Percentiles rank a stretch among this genome's conserved stretches.
Conservation (phyloP, 2,797 vertebrate species). For the Danio choprae region DNA sequence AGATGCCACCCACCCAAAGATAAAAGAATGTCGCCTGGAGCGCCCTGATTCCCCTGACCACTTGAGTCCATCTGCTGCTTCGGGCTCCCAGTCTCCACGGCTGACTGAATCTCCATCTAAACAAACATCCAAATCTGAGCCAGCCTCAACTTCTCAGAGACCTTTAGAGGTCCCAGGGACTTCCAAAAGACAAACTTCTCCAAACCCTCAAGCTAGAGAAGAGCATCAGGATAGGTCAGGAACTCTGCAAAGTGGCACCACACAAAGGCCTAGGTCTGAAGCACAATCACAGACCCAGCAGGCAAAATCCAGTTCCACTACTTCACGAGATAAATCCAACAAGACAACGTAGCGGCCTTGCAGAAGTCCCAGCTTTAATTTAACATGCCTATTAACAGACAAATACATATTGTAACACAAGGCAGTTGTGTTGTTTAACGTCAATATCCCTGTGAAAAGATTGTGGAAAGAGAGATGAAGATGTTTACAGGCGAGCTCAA, state of each 20-base stretch:
- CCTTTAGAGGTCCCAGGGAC: slow-evolving; percentile 58
- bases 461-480: slow-evolving; percentile 11
- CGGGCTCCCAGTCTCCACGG: slow-evolving; percentile 60
- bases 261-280: slow-evolving; percentile 68
- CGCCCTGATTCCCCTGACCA: slow-evolving; percentile 38
- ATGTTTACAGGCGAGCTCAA: slow-evolving; percentile 36
- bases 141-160: slow-evolving; percentile 43
- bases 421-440: slow-evolving; percentile 15
- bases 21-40: slow-evolving; percentile 64
- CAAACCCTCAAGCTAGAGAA: slow-evolving; percentile 52
- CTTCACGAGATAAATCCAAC: slow-evolving; percentile 77
- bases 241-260: slow-evolving; percentile 60
- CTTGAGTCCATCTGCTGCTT: slow-evolving; percentile 29
- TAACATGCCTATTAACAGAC: slow-evolving; percentile 38
- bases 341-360: slow-evolving; percentile 87
- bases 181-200: slow-evolving; percentile 63
- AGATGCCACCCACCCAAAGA: slow-evolving; percentile 63
- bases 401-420: slow-evolving; percentile 14
- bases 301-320: slow-evolving; percentile 51
- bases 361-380: slow-evolving; percentile 42
- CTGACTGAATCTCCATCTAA: slow-evolving; percentile 58
- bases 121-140: slow-evolving; percentile 66
- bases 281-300: slow-evolving; percentile 55
- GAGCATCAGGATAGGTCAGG: slow-evolving; percentile 61
- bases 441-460: slow-evolving; percentile 70